Conservation (phyloP, 2,797 vertebrate species). For the Arvicola amphibius region DNA sequence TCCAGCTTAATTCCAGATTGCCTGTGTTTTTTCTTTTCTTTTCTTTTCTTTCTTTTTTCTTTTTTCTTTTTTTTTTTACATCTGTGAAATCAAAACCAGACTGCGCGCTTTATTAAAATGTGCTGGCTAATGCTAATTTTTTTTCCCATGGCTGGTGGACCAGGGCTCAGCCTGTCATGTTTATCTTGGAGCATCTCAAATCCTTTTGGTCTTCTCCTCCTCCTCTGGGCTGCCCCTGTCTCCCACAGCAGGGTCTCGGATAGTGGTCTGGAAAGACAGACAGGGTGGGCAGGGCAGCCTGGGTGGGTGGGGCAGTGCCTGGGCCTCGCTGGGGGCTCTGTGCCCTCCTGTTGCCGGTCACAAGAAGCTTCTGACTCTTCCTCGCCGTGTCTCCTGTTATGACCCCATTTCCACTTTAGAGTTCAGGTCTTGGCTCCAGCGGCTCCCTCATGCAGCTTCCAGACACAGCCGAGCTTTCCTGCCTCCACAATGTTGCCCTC, state of each 20-base stretch:
- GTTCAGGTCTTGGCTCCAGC: not conserved
- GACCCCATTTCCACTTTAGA: not conserved
- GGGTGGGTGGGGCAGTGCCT: not conserved
- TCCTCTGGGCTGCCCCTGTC: not conserved
- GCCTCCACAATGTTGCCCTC: not conserved
- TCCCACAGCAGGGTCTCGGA: not conserved
- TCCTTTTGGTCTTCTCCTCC: not conserved
- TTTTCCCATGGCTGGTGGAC: constrained; percentile 59
- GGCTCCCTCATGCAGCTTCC: not conserved
- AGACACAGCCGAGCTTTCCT: not conserved
- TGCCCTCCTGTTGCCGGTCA: not conserved
- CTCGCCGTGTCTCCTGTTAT: not conserved
- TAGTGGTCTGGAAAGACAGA: constrained; percentile 9
- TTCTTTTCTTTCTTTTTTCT: not conserved
- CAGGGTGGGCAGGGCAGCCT: not conserved
- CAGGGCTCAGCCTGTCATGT: constrained; percentile 61
- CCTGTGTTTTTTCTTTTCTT: not conserved
- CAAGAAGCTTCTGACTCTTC: not conserved
- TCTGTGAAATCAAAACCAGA: constrained; percentile 84
- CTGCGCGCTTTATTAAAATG: constrained; percentile 73
- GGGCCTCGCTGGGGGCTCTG: not conserved
- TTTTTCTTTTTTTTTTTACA: constrained; percentile 22
- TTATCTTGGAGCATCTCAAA: constrained; percentile 71
- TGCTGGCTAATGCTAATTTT: constrained; percentile 52
- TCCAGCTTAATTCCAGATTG: constrained; percentile 75